phyloP scores from a whole-genome alignment of 2,113 vertebrate species.

The Forbesichthys papilliferus region DNA sequence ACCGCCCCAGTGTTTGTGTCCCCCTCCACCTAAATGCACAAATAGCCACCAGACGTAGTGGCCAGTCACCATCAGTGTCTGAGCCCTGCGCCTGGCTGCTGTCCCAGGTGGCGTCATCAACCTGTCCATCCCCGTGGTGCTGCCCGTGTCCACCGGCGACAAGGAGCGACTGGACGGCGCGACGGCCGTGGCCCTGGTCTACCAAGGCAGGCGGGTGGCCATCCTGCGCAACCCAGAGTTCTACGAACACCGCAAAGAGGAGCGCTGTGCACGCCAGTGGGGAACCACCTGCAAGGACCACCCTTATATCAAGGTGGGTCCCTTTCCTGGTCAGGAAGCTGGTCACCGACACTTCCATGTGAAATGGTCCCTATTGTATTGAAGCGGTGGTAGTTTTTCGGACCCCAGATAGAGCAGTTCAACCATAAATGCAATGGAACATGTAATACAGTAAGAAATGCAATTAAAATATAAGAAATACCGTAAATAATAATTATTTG shows the following conservation, averaged over 20 bases:
- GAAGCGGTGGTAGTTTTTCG: background rate
- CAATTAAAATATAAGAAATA: too few relatives aligned
- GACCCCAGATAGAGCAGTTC: too few relatives aligned
- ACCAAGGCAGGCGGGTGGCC: slow-evolving; percentile 84
- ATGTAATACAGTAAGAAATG: too few relatives aligned
- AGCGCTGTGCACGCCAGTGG: slow-evolving; percentile 95
- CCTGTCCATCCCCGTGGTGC: slow-evolving; percentile 93
- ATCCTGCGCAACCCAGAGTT: slow-evolving; percentile 97
- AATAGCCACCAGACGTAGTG: background rate
- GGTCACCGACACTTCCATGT: too few relatives aligned
- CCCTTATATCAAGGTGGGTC: slow-evolving; percentile 93
- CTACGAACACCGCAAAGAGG: slow-evolving; percentile 94
- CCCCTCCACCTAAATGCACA: background rate
- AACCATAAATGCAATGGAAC: too few relatives aligned
- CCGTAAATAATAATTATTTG: too few relatives aligned
- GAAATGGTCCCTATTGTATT: background rate
- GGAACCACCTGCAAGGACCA: slow-evolving; percentile 94
- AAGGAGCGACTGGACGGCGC: slow-evolving; percentile 89
- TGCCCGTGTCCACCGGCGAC: slow-evolving; percentile 85
- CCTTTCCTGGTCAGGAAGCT: too few relatives aligned
- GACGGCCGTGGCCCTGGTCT: slow-evolving; percentile 86
- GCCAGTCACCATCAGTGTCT: slow-evolving; percentile 1
- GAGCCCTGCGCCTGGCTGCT: slow-evolving; percentile 12
- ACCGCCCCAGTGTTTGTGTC: background rate
- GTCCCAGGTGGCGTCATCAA: slow-evolving; percentile 92